These are phyloP conservation scores for Pteropus alecto DNA, from an alignment of 2,113 vertebrate species.

Conservation along the genomic window DNA sequence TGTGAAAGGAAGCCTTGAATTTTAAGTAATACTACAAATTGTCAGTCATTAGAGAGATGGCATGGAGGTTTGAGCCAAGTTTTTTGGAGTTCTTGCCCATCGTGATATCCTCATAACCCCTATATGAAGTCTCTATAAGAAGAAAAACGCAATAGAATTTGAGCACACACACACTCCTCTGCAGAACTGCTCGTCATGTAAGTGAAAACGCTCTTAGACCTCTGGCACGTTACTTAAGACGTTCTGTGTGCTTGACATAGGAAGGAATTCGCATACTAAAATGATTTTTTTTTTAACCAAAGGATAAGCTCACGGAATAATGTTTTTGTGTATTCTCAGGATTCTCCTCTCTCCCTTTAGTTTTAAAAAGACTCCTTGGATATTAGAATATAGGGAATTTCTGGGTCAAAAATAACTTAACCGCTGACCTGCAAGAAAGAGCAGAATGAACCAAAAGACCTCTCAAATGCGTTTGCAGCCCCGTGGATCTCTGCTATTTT, in stretches of 20 bases:
- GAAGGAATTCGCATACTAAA: not conserved
- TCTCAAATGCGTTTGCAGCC: constrained; percentile 52
- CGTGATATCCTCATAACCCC: not conserved
- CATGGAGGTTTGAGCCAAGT: not conserved
- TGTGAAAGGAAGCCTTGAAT: not conserved
- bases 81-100: not conserved
- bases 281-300: not conserved
- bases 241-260: not conserved
- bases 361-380: not conserved
- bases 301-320: not conserved
- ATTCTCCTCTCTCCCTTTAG: accelerated
- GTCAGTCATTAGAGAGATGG: accelerated
- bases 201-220: not conserved
- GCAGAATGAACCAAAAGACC: constrained; percentile 49
- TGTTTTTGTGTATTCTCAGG: accelerated
- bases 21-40: not conserved
- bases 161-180: not conserved
- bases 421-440: constrained; percentile 54
- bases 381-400: constrained; percentile 30
- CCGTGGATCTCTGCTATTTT: constrained; percentile 43
- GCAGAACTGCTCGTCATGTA: not conserved
- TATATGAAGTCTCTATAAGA: not conserved
- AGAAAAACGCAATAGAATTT: not conserved
- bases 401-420: constrained; percentile 60
- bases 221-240: not conserved